Evolutionary conservation across 92 coral and sea anemone species (phyloP), one percentile per base, ranked within the genome.

Genomic region (Parazoanthus darwini): DNA sequence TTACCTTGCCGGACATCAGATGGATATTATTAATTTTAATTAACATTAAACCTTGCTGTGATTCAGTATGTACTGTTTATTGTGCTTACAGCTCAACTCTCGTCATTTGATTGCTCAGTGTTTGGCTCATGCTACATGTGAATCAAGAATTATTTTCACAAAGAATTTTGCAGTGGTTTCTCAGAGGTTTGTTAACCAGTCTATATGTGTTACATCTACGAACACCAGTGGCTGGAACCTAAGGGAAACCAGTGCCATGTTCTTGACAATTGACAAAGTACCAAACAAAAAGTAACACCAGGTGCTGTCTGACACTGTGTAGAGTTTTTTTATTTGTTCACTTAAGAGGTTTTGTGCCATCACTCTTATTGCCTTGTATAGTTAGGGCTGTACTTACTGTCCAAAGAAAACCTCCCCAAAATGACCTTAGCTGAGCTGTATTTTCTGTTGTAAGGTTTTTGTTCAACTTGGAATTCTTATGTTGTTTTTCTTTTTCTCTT

Each of bases 1-100:
- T 92, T 91, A 68, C 97, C 90, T 89, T 90, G 94, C 92, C 95
- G 89, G 88, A 92, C 80, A 39, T 63, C 20, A 74, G 87, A 83
- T 83, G 87, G 87, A 84, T 71, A 29, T 84, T 84, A 72, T 29
- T 48, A 29, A 29, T 29, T 29, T 29, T 29, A 46, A 18, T 42
- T 48, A 79, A 66, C 29, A 71, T 43, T 46, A 68, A 68, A 38
- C 35, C 26, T 71, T 84, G 77, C 13, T 82, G 65, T 84, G 51
- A 20, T 84, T 84, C 42, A 44, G 42, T 84, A 70, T 33, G 42
- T 84, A 70, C 33, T 26, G 75, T 84, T 56, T 84, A 11, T 22
- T 22, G 87, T 84, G 26, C 50, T 71, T 84, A 77, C 87, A 84
- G 87, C 87, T 84, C 87, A 84, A 20, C 48, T 72, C 3, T 70